Base-by-base conservation (phyloP, 1,140 invertebrate species). In the Sweltsa coloradensis region DNA sequence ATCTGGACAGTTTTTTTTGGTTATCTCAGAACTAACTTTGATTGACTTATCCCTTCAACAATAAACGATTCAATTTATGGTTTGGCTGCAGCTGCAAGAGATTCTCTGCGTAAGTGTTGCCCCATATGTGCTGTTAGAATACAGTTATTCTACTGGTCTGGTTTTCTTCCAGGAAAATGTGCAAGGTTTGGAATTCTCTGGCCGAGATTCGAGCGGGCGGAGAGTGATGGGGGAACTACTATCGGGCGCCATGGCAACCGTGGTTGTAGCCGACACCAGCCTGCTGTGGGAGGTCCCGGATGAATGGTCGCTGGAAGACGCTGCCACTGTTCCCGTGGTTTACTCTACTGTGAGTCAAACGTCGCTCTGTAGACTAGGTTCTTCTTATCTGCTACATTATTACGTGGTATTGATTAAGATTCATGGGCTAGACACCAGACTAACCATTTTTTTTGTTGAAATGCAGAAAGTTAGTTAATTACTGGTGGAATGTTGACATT, bases 261-360 rank as follows among this genome's bases (percentile, higher is more conserved):
- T 29, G 11, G 41, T 57, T 3, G 7, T 69, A 46, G 67, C 65
- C 14, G 60, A 70, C 50, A 55, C 58, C 6, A 56, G 63, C 4
- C 72, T 72, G 55, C 48, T 73, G 21, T 77, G 72, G 74, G 53
- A 67, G 16, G 63, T 78, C 18, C 75, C 75, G 4, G 59, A 69
- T 3, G 31, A 53, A 2, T 79, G 76, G 75, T 64, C 60, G 5
- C 53, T 79, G 21, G 65, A 67, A 48, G 67, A 78, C 37, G 76
- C 76, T 13, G 65, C 73, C 1, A 72, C 72, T 3, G 70, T 79
- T 9, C 76, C 75, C 18, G 72, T 71, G 5, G 70, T 68, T 11
- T 74, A 72, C 51, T 56, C 64, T 16, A 74, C 72, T 13, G 42
- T 44, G 27, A 44, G 40, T 31, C n/a, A n/a, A n/a, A n/a, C n/a